Conservation (phyloP, 2,888 invertebrate species). For the Ectropis crepuscularia region DNA sequence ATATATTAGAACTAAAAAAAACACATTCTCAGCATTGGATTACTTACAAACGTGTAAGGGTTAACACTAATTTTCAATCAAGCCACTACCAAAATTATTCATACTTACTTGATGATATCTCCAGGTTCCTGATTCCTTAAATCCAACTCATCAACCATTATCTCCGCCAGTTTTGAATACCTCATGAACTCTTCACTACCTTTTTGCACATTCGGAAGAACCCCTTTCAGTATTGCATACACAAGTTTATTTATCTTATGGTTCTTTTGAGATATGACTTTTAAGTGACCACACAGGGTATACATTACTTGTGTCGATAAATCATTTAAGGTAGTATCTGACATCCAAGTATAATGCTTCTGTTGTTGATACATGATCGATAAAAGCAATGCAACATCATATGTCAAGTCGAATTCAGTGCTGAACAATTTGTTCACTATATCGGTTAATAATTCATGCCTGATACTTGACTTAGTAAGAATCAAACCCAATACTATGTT, state of each 20-base stretch:
- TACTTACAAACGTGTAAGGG: too few species aligned
- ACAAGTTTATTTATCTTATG: conserved; percentile 85
- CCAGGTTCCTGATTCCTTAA: conserved; percentile 83
- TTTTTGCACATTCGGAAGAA: conserved; percentile 79
- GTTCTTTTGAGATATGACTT: conserved; percentile 81
- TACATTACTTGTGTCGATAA: conserved; percentile 68
- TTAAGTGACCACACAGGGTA: conserved; percentile 72
- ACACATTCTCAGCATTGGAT: too few species aligned
- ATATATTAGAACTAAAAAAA: too few species aligned
- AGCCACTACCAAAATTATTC: background rate
- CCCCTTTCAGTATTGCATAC: conserved; percentile 81
- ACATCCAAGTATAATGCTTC: conserved; percentile 74
- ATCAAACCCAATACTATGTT: conserved; percentile 91
- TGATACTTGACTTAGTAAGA: conserved; percentile 86
- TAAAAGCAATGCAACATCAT: conserved; percentile 87
- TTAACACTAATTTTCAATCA: background rate
- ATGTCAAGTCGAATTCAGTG: conserved; percentile 68
- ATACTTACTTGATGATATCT: conserved; percentile 83
- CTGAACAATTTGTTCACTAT: conserved; percentile 78
- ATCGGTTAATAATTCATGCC: conserved; percentile 86
- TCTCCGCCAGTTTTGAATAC: conserved; percentile 83
- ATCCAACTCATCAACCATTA: conserved; percentile 85
- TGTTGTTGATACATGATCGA: conserved; percentile 90
- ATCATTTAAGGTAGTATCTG: conserved; percentile 80
- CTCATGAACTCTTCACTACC: conserved; percentile 73